Evolutionary conservation across 2,888 invertebrate species (phyloP), one percentile per base, ranked within the genome.

Genomic region (Pediacus dermestoides): DNA sequence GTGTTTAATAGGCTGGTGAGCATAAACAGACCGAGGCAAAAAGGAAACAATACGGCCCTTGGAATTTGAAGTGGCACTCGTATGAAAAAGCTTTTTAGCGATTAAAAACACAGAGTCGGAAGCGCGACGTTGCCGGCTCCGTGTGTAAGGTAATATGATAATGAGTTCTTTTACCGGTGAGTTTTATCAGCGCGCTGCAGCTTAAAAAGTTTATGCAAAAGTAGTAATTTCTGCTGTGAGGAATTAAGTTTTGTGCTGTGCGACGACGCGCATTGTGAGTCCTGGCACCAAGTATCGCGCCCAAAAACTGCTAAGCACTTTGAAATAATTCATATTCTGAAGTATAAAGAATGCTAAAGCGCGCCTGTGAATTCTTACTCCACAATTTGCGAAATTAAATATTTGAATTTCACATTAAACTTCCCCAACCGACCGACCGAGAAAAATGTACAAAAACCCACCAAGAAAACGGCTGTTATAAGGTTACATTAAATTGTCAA

Each of bases 151-250:
- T 30, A 30, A 37, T 44, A 44, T 44, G 47, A 35, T 47, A 47
- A 47, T 44, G 42, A 40, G 42, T 42, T 39, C 35, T 38, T n/a
- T 35, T 35, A 42, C 43, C 44, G 39, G 40, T 39, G 39, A 47
- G 39, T 44, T 47, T 47, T 47, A 47, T 47, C 47, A 42, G 47
- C 37, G 30, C 36, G 42, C 33, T 42, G 47, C 47, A 48, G 44
- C 42, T 35, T 48, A 39, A 38, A 42, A 44, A 42, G 39, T 48
- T 44, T 34, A 42, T 42, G 34, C 38, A 33, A 26, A 32, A 23
- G 30, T 32, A 34, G 42, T 36, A 37, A 48, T 44, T 44, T 39
- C 22, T 18, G 41, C 35, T 30, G 28, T 3, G 28, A 3, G 28
- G 13, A 28, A 28, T 28, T 28, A 28, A 13, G 13, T 13, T 28